Evolutionary conservation across 2,797 vertebrate species (phyloP), one percentile per base, ranked within the genome.

Genomic region (Botia almorhae): DNA sequence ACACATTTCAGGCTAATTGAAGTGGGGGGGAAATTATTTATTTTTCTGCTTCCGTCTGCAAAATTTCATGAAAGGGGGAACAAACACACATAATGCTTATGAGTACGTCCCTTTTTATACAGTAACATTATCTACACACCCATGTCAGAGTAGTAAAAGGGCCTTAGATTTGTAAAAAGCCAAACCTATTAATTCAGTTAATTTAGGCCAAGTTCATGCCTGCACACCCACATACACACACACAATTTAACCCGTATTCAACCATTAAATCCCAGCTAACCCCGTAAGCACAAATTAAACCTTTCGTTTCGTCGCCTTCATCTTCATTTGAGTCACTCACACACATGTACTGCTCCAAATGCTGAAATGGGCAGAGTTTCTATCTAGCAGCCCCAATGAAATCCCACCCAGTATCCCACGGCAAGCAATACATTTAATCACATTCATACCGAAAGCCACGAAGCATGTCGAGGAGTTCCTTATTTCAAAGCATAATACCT

Each of bases 141-240:
- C 75, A 58, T 58, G 80, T 68, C 84, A 81, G 82, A 87, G 84
- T 88, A 89, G 89, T 90, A 91, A 87, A 92, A 89, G 81, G 89
- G 90, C 91, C 92, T 89, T 92, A 88, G 90, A 92, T 1, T 14
- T 93, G 89, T 88, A 85, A 77, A 80, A 85, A 91, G 86, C 87
- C 88, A 87, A 91, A 86, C 90, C 86, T 86, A 92, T 94, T 93
- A 92, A 93, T 92, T 93, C 92, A 92, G 90, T 88, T 93, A 90
- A 92, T 92, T 94, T 92, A 93, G 89, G 88, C 88, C 78, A 87
- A 90, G 88, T 91, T 86, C 89, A 69, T 64, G 65, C 46, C 46
- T 39, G 17, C 12, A 50, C 21, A 64, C 19, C 26, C 43, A 19
- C 17, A 48, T 6, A 74, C 19, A 50, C 78, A 77, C 53, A 70